Percentiles rank a stretch among this genome's conserved stretches.
phyloP scores from a whole-genome alignment of 2,888 invertebrate species.

The Apotomis betuletana region DNA sequence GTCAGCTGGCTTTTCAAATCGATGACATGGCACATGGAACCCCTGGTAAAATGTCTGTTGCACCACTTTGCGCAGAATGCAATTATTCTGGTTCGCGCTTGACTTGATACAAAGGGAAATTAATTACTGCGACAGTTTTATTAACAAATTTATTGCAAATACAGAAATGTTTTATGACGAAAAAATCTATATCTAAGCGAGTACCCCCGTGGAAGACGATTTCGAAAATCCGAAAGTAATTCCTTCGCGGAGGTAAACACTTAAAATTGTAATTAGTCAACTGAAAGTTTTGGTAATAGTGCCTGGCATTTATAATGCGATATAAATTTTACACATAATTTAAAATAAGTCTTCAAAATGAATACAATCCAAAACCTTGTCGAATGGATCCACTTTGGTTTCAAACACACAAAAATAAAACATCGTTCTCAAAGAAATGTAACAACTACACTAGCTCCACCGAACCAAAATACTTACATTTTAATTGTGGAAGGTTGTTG shows the following conservation, averaged over 20 bases:
- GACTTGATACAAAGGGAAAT: not conserved
- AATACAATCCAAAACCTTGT: constrained; percentile 57
- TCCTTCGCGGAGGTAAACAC: constrained; percentile 59
- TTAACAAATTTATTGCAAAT: constrained; percentile 78
- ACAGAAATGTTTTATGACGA: constrained; percentile 52
- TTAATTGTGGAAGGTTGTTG: constrained; percentile 39
- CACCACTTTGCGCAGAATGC: no score
- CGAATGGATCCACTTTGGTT: constrained; percentile 66
- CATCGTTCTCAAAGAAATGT: constrained; percentile 68
- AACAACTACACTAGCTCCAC: constrained; percentile 47
- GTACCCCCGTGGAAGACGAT: constrained; percentile 54
- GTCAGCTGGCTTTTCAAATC: no score
- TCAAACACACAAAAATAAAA: constrained; percentile 44
- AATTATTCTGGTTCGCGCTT: not conserved
- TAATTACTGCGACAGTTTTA: constrained; percentile 48
- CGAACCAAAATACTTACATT: constrained; percentile 18
- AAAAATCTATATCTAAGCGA: constrained; percentile 64
- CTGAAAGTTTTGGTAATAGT: constrained; percentile 56
- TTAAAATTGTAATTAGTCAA: constrained; percentile 59
- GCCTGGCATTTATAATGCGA: constrained; percentile 75
- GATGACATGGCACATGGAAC: no score
- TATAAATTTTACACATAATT: constrained; percentile 58
- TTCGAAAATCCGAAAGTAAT: constrained; percentile 46
- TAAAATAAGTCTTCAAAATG: constrained; percentile 62
- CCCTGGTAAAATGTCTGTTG: no score